These are phyloP conservation scores for Thalassoma bifasciatum DNA, from an alignment of 2,113 vertebrate genomes.

Conservation along the genomic window DNA sequence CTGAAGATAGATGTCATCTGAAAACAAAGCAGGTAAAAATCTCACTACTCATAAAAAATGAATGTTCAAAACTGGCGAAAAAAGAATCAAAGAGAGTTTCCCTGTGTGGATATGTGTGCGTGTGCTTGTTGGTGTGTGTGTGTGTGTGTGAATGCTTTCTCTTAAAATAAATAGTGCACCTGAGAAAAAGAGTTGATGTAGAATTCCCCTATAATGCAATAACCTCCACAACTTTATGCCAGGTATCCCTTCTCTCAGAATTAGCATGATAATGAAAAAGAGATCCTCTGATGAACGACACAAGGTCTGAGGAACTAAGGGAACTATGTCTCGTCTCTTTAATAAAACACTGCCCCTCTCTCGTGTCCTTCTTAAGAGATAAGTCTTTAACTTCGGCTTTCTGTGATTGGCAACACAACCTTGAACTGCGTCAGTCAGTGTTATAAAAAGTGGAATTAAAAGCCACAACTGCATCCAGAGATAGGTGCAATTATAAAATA, in stretches of 20 bases:
- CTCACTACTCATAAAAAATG: not conserved
- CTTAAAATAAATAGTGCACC: too few species aligned
- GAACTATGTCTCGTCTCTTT: conserved; percentile 15
- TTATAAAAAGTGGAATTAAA: conserved; percentile 38
- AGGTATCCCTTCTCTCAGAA: not conserved
- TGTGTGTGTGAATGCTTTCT: not conserved
- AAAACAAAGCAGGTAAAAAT: too few species aligned
- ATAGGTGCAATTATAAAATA: conserved; percentile 51
- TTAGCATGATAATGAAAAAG: not conserved
- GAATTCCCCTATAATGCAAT: not conserved
- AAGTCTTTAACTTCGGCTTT: conserved; percentile 11
- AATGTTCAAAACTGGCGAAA: not conserved
- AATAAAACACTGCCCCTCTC: conserved; percentile 5
- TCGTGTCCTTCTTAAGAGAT: conserved; percentile 8
- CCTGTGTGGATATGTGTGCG: not conserved
- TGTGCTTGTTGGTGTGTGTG: not conserved
- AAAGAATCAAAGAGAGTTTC: not conserved
- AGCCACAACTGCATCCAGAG: conserved; percentile 26
- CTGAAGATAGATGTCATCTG: too few species aligned
- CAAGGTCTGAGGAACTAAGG: not conserved
- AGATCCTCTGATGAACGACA: not conserved
- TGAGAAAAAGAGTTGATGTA: too few species aligned
- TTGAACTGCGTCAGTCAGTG: conserved; percentile 37
- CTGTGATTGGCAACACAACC: conserved; percentile 48
- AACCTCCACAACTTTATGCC: not conserved